Evolutionary conservation across 1,140 invertebrate species (phyloP).

Genomic region (Radopholus similis): DNA sequence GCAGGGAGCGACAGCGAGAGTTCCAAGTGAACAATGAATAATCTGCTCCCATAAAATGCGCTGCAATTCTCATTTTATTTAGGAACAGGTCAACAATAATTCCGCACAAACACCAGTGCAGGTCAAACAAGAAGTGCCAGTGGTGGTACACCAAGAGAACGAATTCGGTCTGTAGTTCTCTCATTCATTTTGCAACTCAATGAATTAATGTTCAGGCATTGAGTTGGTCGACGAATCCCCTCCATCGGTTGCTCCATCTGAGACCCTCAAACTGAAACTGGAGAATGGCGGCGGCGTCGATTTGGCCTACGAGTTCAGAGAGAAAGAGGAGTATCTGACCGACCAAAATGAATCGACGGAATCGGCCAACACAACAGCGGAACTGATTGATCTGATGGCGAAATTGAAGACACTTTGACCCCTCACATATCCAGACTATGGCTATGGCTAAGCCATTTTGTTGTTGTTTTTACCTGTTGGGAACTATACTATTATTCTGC

Average conservation of each 20-base stretch:
- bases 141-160: constrained; percentile 33
- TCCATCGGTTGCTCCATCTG: neutral
- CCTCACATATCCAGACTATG: too few species aligned
- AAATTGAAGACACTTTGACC: neutral
- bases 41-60: neutral
- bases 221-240: neutral
- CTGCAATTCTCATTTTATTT: neutral
- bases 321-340: neutral
- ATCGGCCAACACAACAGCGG: neutral
- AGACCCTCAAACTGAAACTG: neutral
- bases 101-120: neutral
- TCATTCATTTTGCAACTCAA: neutral
- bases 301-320: neutral
- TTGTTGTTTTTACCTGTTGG: too few species aligned
- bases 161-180: constrained; percentile 61
- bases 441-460: too few species aligned
- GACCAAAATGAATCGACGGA: too few species aligned
- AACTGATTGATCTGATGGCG: neutral
- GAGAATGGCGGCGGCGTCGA: neutral
- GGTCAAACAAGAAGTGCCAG: neutral
- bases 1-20: constrained; percentile 61
- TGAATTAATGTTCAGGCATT: neutral
- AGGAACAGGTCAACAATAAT: neutral
- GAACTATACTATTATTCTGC: too few species aligned
- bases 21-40: neutral